Base-by-base conservation (phyloP, 2,113 vertebrate species). In the Polyodon spathula region DNA sequence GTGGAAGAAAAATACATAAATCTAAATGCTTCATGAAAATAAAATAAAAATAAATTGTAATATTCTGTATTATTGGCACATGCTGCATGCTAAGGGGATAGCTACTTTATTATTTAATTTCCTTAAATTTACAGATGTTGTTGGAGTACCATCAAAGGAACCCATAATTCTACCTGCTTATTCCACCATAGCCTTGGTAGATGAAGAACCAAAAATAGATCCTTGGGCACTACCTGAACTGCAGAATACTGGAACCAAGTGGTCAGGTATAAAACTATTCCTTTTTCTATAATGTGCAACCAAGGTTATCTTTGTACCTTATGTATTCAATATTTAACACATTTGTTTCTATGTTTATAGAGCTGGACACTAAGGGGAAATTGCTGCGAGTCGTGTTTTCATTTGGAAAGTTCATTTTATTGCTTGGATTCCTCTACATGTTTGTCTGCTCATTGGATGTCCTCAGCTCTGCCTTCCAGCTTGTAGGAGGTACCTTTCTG, bases 361-460 rank as follows among this genome's bases (percentile, higher is more conserved):
- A 97, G 4, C 69, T 95, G 76, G 90, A 92, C 56, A 84, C 76
- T 43, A 88, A 79, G 68, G 88, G 84, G 17, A 94, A 94, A 80
- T 53, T 92, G 2, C 48, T 89, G n/a, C 82, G 82, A 10, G 73
- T 97, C 6, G 16, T 94, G 52, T 79, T 64, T 0, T 80, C 70
- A 0, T 55, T 92, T 4, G 62, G 76, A 56, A 97, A 91, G 72
- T 42, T 86, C 0, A 6, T 84, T 11, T 40, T 86, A 63, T 80
- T 99, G 1, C 74, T 97, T n/a, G 83, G 81, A 6, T 81, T 98
- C 6, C 92, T 99, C 62, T 99, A 99, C 81, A 17, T 93, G 60
- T 99, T 99, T 0, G 90, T 99, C 27, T 99, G 96, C 64, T 98
- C 96, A 1, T 78, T 99, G 85, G 95, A 96, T 37, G 55, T 99